Evolutionary conservation across 2,888 invertebrate species (phyloP).

Genomic region (Lomographa bimaculata): DNA sequence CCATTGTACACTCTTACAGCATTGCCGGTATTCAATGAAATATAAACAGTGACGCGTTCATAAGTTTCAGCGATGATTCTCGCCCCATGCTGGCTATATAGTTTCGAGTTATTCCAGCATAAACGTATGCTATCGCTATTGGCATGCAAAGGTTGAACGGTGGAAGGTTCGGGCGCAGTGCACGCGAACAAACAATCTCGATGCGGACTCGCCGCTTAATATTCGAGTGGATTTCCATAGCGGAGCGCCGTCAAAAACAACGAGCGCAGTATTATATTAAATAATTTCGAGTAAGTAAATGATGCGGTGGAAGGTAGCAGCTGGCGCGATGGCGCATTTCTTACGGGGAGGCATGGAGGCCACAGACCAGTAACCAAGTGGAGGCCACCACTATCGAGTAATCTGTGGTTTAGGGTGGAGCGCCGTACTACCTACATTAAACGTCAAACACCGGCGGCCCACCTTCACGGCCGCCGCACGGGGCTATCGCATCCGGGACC

Average conservation of each 20-base stretch:
- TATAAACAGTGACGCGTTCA: too few relatives aligned
- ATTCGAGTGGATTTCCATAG: slow-evolving; percentile 11
- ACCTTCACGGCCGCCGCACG: too few relatives aligned
- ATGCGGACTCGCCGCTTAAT: slow-evolving; percentile 2
- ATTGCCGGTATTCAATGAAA: too few relatives aligned
- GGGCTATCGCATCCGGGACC: too few relatives aligned
- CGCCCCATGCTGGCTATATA: too few relatives aligned
- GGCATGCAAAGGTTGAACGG: slow-evolving; percentile 1
- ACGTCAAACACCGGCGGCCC: too few relatives aligned
- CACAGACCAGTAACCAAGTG: background rate
- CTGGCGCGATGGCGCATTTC: slow-evolving; percentile 7
- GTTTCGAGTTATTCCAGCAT: too few relatives aligned
- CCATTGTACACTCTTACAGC: too few relatives aligned
- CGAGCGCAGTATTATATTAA: slow-evolving; percentile 11
- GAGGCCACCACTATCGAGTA: background rate
- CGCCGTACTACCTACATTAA: too few relatives aligned
- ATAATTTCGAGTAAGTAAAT: slow-evolving; percentile 14
- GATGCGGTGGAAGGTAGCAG: background rate
- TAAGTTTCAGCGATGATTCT: too few relatives aligned
- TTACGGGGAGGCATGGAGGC: background rate
- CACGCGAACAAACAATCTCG: background rate
- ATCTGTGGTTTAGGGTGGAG: too few relatives aligned
- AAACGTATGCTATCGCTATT: too few relatives aligned
- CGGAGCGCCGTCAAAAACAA: slow-evolving; percentile 4
- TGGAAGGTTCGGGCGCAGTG: background rate